A percentile compares a stretch with the other conserved stretches of the same genome.
Conservation (phyloP, 2,797 vertebrate genomes). For the Xerus rutilus region DNA sequence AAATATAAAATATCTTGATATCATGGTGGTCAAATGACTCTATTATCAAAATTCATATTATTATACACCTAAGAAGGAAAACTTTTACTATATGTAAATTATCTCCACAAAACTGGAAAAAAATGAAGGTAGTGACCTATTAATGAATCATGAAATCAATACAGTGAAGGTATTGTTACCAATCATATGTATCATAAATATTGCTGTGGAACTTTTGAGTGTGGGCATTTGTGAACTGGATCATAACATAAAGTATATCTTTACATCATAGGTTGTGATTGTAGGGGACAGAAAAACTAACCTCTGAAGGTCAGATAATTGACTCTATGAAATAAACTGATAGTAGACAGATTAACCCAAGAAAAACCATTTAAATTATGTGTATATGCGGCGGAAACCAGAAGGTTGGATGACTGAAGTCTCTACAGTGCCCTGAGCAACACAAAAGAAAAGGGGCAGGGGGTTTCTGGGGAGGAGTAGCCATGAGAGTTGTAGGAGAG, state of each 20-base stretch:
- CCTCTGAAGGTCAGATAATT: neutral
- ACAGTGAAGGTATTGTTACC: neutral
- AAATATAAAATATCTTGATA: conserved; percentile 12
- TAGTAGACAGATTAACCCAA: neutral
- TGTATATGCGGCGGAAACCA: neutral
- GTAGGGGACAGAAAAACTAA: neutral
- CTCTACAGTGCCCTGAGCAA: neutral
- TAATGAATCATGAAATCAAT: neutral
- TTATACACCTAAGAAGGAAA: neutral
- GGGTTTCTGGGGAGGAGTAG: neutral
- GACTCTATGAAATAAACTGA: neutral
- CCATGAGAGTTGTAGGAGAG: neutral
- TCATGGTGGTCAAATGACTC: neutral
- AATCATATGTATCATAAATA: neutral
- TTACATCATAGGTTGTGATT: neutral
- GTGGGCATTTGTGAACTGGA: neutral
- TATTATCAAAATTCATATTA: conserved; percentile 22
- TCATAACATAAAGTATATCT: neutral
- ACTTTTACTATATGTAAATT: neutral
- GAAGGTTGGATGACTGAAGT: neutral
- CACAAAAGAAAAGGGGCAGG: too few relatives aligned
- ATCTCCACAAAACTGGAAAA: conserved; percentile 13
- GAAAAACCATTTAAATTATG: neutral
- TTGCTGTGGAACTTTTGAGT: neutral
- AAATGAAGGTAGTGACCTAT: neutral